These are phyloP conservation scores for Mesorhabditis spiculigera DNA, from an alignment of 2,888 invertebrate species.

Conservation along the genomic window DNA sequence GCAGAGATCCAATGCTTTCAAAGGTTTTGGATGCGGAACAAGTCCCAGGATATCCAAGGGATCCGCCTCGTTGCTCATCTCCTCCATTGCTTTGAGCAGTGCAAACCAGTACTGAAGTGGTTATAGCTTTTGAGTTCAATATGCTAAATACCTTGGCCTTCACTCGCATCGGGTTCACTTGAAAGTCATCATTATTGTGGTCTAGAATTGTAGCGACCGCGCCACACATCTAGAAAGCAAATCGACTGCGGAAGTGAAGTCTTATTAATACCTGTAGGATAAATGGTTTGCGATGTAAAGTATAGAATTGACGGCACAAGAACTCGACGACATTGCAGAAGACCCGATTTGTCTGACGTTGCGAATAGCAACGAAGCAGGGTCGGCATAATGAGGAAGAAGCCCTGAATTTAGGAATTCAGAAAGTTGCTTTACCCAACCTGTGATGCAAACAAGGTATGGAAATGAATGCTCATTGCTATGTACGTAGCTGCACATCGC, in stretches of 20 bases:
- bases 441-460: conserved; percentile 97
- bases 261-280: conserved; percentile 72
- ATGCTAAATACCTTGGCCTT: conserved; percentile 44
- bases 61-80: conserved; percentile 71
- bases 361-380: conserved; percentile 88
- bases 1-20: conserved; percentile 83
- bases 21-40: conserved; percentile 53
- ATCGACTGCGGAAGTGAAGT: conserved; percentile 20
- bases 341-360: conserved; percentile 91
- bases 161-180: conserved; percentile 83
- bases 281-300: conserved; percentile 94
- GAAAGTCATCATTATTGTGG: conserved; percentile 71
- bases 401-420: conserved; percentile 61
- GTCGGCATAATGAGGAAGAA: conserved; percentile 97
- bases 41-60: conserved; percentile 74
- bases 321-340: conserved; percentile 94
- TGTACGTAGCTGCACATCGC: conserved; percentile 88
- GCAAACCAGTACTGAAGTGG: conserved; percentile 70
- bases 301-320: conserved; percentile 94
- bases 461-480: conserved; percentile 95
- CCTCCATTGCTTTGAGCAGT: conserved; percentile 78
- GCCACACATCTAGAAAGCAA: conserved; percentile 77
- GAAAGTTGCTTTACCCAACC: conserved; percentile 37
- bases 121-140: background rate
- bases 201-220: conserved; percentile 93